These are phyloP conservation scores for Lateolabrax maculatus DNA, from an alignment of 2,797 vertebrate genomes.

Conservation along the genomic window DNA sequence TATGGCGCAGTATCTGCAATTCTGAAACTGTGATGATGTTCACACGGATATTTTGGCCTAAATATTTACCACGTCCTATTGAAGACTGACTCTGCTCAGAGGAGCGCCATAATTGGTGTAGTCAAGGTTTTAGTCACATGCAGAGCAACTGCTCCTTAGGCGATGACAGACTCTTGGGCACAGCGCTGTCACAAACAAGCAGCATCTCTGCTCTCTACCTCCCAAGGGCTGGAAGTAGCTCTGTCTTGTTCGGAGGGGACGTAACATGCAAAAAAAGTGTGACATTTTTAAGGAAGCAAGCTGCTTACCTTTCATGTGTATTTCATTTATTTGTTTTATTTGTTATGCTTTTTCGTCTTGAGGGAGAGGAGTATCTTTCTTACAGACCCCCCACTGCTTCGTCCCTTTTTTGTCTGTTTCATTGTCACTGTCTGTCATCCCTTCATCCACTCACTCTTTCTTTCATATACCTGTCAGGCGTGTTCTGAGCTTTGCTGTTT, in stretches of 20 bases:
- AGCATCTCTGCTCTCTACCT: constrained; percentile 44
- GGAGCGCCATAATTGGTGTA: constrained; percentile 48
- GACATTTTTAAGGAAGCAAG: constrained; percentile 53
- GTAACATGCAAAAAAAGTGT: constrained; percentile 52
- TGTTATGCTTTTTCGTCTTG: background rate
- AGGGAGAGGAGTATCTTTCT: background rate
- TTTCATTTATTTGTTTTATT: constrained; percentile 50
- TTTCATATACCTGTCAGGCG: constrained; percentile 22
- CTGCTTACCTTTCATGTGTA: constrained; percentile 63
- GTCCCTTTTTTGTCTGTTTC: background rate
- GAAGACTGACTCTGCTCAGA: constrained; percentile 37
- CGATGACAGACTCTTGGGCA: constrained; percentile 61
- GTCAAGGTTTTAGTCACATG: constrained; percentile 63
- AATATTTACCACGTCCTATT: constrained; percentile 45
- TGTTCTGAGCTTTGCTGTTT: constrained; percentile 13
- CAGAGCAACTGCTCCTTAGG: constrained; percentile 56
- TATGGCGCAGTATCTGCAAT: background rate
- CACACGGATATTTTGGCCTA: constrained; percentile 3
- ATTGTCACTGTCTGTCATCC: constrained; percentile 15
- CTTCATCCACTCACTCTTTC: background rate
- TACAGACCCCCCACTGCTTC: background rate
- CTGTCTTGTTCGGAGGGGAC: constrained; percentile 51
- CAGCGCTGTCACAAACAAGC: constrained; percentile 65
- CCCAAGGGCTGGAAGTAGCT: constrained; percentile 34
- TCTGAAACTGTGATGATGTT: constrained; percentile 19